Evolutionary conservation across 2,797 vertebrate genomes (phyloP), one percentile per base, ranked within the genome.

Genomic region (Sitta carolinensis): DNA sequence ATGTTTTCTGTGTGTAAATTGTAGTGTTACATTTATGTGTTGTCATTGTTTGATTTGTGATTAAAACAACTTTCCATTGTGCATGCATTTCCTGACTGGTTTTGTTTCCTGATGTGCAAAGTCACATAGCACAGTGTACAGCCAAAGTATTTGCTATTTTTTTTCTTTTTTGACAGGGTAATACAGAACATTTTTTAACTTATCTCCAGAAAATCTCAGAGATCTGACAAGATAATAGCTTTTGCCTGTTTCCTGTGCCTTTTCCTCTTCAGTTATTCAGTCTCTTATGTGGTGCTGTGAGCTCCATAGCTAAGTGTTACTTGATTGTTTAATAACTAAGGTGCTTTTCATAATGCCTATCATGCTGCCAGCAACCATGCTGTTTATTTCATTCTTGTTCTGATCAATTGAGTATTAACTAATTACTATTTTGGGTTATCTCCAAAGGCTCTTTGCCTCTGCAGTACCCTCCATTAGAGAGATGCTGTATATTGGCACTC

Each of bases 171-270:
- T 90, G 94, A 91, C 91, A 88, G 80, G 36, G 79, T 96, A 97
- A 95, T 95, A 84, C 61, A 78, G 94, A 94, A 70, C 62, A 82
- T 87, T 97, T 97, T 96, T 85, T 79, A 95, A 97, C 95, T 96
- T 92, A 95, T 95, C 89, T 92, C 63, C 81, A 89, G 74, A 77
- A 96, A 97, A 97, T 96, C 89, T 97, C 45, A 40, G 92, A 93
- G 87, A 97, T 97, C 90, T 97, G 90, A 67, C 82, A 96, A 94
- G 90, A 87, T 97, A 87, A 97, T 96, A 97, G 83, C 70, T 97
- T 94, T 96, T 95, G 58, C 93, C 76, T 76, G 20, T 67, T 88
- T 84, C 89, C 78, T 61, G 13, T 90, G 74, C 61, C 82, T 96
- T 97, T 96, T 96, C 92, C 54, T 67, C 27, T 75, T 97, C 91